A percentile compares a stretch with the other conserved stretches of the same genome.
Conservation (phyloP, 2,113 vertebrate species). For the Paracanthobrama guichenoti region DNA sequence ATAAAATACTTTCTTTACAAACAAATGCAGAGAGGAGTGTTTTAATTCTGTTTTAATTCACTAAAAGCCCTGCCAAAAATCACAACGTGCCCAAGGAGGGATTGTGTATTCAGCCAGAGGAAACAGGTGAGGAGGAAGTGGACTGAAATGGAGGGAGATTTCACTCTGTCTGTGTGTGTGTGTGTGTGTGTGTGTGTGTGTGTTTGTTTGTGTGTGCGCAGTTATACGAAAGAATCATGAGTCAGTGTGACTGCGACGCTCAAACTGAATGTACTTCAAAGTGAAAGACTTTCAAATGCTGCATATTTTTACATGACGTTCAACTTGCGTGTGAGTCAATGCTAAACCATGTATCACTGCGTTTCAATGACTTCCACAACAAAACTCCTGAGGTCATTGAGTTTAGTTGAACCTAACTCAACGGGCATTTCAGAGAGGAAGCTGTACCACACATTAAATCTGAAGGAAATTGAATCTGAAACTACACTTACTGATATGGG, state of each 20-base stretch:
- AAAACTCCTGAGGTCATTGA: not conserved
- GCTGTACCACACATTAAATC: not conserved
- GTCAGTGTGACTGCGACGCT: not conserved
- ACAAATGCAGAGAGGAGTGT: constrained; percentile 47
- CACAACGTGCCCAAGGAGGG: constrained; percentile 63
- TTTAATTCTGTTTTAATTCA: no score
- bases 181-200: not conserved
- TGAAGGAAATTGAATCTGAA: not conserved
- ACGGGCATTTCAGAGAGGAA: constrained; percentile 18
- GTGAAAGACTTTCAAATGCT: not conserved
- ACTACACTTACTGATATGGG: not conserved
- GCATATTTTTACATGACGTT: constrained; percentile 5
- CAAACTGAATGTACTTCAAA: constrained; percentile 7
- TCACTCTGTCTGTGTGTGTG: constrained; percentile 55
- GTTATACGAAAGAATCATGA: constrained; percentile 27
- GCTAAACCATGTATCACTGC: constrained; percentile 18
- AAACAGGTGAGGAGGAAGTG: constrained; percentile 72
- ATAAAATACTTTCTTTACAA: constrained; percentile 48
- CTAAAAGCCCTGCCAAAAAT: constrained; percentile 65
- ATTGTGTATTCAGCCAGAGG: constrained; percentile 62
- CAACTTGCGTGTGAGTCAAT: constrained; percentile 5
- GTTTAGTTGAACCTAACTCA: constrained; percentile 1
- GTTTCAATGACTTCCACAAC: constrained; percentile 18
- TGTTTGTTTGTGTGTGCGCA: not conserved
- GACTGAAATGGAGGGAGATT: constrained; percentile 62